These are phyloP conservation scores for Drosophila sordidula DNA, from an alignment of 2,888 invertebrate genomes.

Conservation along the genomic window DNA sequence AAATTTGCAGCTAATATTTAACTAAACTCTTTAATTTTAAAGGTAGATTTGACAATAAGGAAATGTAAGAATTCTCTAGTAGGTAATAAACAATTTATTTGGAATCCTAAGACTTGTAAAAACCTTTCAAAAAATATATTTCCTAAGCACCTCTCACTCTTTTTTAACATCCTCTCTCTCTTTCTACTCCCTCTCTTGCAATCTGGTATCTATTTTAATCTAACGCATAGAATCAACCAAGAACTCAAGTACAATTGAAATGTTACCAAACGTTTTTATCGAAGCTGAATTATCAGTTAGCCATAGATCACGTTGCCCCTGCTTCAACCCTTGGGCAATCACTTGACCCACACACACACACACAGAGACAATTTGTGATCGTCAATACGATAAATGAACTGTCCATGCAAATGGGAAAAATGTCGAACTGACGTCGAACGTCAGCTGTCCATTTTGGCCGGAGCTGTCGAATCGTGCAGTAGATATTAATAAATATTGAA, in stretches of 20 bases:
- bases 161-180: neutral
- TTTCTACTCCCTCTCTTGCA: neutral
- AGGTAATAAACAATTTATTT: too few relatives aligned
- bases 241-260: slow-evolving; percentile 17
- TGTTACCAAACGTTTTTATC: slow-evolving; percentile 15
- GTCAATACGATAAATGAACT: slow-evolving; percentile 25
- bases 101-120: too few relatives aligned
- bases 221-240: neutral
- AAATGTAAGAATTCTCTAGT: too few relatives aligned
- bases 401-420: slow-evolving; percentile 22
- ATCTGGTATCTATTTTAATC: neutral
- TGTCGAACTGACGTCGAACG: slow-evolving; percentile 6
- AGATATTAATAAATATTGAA: slow-evolving; percentile 64
- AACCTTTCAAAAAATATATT: too few relatives aligned
- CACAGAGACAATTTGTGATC: neutral
- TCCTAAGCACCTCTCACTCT: too few relatives aligned
- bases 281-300: slow-evolving; percentile 17
- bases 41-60: too few relatives aligned
- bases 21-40: too few relatives aligned
- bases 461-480: slow-evolving; percentile 53
- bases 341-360: slow-evolving; percentile 46
- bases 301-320: slow-evolving; percentile 20
- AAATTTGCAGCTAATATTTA: too few relatives aligned
- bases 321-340: slow-evolving; percentile 33
- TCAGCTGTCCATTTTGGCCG: slow-evolving; percentile 42